Base-by-base conservation (phyloP, 2,888 invertebrate genomes). In the Villa cingulata region DNA sequence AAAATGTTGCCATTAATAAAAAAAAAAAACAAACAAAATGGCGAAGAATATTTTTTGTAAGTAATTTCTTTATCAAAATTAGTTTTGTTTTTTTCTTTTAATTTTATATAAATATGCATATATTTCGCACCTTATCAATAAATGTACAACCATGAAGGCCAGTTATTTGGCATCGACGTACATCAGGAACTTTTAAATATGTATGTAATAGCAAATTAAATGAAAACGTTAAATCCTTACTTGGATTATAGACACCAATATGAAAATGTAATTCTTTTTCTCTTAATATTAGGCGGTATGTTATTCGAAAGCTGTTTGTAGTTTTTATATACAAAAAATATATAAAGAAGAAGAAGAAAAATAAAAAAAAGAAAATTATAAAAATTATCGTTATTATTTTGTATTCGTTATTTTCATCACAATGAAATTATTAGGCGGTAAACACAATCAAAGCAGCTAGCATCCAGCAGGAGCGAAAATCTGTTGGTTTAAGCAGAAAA, bases 101-200 rank as follows among this genome's bases (percentile, higher is more conserved):
- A 7, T 15, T 34, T 34, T 34, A 36, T n/a, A n/a, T n/a, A n/a
- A n/a, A n/a, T n/a, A n/a, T n/a, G n/a, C n/a, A n/a, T n/a, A n/a
- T n/a, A n/a, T n/a, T n/a, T 16, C n/a, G 61, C 64, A 86, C 86
- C 80, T 87, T 87, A 66, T 94, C 92, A 58, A 87, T 81, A 66
- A 87, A 92, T 62, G 85, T 86, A 63, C 86, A 84, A 47, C 90
- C 92, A 64, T 90, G 86, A 60, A 96, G 78, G 54, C 94, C 94
- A 48, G 87, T 87, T 64, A 96, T 87, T 74, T 88, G 87, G 65
- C 89, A 88, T 57, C 89, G 79, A 46, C 87, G 75, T 41, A 95
- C 91, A 71, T 95, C 92, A 52, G 91, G 89, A 64, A 92, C 92
- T 76, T 89, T 89, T 71, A 96, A 87, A 74, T 95, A 95, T 23